phyloP scores from a whole-genome alignment of 2,797 vertebrate genomes.

The Bradypodion pumilum region DNA sequence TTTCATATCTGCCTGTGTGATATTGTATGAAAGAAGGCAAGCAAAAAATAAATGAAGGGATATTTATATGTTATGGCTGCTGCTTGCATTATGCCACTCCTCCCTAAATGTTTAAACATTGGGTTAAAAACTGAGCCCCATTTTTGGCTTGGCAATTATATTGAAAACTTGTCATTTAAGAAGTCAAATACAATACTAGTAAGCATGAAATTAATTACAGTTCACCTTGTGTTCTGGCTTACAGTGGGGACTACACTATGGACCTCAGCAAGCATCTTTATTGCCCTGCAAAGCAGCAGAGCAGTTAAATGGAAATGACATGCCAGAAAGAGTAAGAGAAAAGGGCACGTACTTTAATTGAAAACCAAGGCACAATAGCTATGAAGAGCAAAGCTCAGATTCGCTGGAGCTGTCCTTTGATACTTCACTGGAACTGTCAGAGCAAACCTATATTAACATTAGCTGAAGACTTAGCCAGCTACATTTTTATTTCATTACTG shows the following conservation, averaged over 20 bases:
- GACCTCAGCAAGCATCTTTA: not conserved
- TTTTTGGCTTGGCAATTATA: constrained; percentile 10
- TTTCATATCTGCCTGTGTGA: not conserved
- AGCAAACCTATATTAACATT: not conserved
- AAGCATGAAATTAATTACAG: constrained; percentile 36
- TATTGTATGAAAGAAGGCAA: constrained; percentile 1
- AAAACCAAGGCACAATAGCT: not conserved
- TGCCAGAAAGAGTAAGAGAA: constrained; percentile 2
- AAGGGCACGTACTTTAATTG: not conserved
- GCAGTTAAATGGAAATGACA: constrained; percentile 11
- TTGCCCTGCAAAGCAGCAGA: constrained; percentile 15
- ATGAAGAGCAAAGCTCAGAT: not conserved
- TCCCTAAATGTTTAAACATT: constrained; percentile 18
- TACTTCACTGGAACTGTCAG: not conserved
- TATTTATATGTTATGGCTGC: constrained; percentile 12
- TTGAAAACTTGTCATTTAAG: constrained; percentile 36
- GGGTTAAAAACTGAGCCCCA: constrained; percentile 28
- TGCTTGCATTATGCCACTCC: constrained; percentile 6
- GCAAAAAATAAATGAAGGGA: not conserved
- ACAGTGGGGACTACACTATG: not conserved
- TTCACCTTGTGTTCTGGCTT: constrained; percentile 38
- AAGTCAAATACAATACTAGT: not conserved
- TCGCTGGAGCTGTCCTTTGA: not conserved
- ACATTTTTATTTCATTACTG: not conserved
- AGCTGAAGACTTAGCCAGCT: not conserved